Conservation (phyloP, 2,113 vertebrate species). For the Clarias gariepinus region DNA sequence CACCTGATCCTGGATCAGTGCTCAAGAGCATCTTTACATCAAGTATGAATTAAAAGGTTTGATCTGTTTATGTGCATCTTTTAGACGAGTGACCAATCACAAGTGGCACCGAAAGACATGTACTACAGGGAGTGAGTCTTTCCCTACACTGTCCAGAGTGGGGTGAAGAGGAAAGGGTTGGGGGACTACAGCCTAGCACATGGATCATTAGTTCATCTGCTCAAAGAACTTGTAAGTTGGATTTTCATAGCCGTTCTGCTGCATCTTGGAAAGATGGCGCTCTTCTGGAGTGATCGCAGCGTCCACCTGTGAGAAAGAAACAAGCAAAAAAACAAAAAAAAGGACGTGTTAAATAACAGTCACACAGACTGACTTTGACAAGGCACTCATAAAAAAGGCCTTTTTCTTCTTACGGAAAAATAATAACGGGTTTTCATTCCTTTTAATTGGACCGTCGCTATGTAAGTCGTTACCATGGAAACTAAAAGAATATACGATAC, state of each 20-base stretch:
- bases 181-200: constrained; percentile 3
- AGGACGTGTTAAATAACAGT: neutral
- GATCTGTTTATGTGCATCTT: neutral
- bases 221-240: constrained; percentile 94
- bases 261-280: constrained; percentile 91
- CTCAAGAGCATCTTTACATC: constrained; percentile 44
- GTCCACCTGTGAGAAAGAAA: constrained; percentile 74
- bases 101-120: constrained; percentile 22
- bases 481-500: neutral
- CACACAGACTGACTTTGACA: neutral
- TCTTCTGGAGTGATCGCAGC: constrained; percentile 89
- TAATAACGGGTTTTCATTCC: neutral
- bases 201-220: constrained; percentile 84
- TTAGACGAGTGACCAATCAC: constrained; percentile 8
- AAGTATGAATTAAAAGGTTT: neutral
- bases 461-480: neutral
- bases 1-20: constrained; percentile 59
- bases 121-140: constrained; percentile 42
- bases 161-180: neutral
- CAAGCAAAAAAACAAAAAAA: neutral
- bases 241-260: constrained; percentile 90
- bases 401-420: neutral
- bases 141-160: constrained; percentile 50
- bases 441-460: too few species aligned
- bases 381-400: neutral